These are phyloP conservation scores for Chaetura pelagica DNA, from an alignment of 2,113 vertebrate species.

Conservation along the genomic window DNA sequence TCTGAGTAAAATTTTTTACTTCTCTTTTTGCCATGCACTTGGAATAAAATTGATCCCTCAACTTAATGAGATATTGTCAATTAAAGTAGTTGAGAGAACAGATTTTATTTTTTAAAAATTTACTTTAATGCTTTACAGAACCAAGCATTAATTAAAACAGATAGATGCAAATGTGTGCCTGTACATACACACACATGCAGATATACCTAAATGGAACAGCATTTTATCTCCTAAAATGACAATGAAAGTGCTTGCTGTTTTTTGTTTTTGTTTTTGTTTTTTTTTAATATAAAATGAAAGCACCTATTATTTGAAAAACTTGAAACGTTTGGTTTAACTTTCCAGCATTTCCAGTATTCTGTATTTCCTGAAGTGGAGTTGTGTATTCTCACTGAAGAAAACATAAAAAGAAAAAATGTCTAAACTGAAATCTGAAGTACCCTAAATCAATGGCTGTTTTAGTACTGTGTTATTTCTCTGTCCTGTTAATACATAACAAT, in stretches of 20 bases:
- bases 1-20: conserved; percentile 32
- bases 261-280: not conserved
- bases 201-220: not conserved
- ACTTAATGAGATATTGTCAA: conserved; percentile 41
- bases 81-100: conserved; percentile 35
- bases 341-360: not conserved
- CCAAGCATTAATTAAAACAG: not conserved
- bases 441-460: not conserved
- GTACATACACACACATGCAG: too few species aligned
- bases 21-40: conserved; percentile 31
- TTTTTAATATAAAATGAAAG: not conserved
- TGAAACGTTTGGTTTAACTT: not conserved
- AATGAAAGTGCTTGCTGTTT: not conserved
- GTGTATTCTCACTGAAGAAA: not conserved
- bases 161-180: not conserved
- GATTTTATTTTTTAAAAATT: conserved; percentile 30
- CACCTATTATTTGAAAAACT: not conserved
- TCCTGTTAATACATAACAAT: not conserved
- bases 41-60: conserved; percentile 53
- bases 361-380: not conserved
- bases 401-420: not conserved
- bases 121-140: conserved; percentile 41
- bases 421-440: not conserved
- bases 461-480: not conserved
- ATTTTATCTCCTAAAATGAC: not conserved